phyloP scores from a whole-genome alignment of 2,888 invertebrate species.

The Megalurothrips usitatus region DNA sequence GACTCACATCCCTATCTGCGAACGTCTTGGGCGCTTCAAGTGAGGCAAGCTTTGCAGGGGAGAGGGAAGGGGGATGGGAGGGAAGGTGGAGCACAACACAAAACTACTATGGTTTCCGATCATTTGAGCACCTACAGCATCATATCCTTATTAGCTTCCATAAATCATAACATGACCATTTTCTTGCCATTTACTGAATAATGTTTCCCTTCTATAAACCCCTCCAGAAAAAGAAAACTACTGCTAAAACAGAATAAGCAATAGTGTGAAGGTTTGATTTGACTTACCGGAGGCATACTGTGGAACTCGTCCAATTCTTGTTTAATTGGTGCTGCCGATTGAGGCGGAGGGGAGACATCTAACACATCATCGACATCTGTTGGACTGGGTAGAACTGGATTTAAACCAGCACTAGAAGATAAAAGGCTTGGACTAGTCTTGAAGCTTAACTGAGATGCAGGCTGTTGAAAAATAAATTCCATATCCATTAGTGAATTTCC shows the following conservation, averaged over 20 bases:
- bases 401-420: neutral
- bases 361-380: conserved; percentile 39
- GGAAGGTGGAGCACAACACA: neutral
- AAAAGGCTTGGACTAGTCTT: conserved; percentile 21
- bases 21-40: neutral
- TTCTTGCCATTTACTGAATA: neutral
- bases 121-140: neutral
- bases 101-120: neutral
- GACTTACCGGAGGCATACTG: conserved; percentile 29
- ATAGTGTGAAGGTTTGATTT: too few relatives aligned
- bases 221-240: too few relatives aligned
- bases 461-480: neutral
- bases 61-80: neutral
- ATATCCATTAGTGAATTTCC: too few relatives aligned
- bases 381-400: conserved; percentile 17
- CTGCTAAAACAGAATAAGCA: too few relatives aligned
- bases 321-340: conserved; percentile 53
- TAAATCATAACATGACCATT: neutral
- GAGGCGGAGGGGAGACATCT: conserved; percentile 54
- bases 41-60: neutral
- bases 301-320: conserved; percentile 54
- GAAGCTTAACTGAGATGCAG: conserved; percentile 6
- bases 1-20: neutral
- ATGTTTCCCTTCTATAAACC: too few relatives aligned
- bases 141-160: neutral